Base-by-base conservation (phyloP, 2,797 vertebrate species). In the Malurus leucopterus region DNA sequence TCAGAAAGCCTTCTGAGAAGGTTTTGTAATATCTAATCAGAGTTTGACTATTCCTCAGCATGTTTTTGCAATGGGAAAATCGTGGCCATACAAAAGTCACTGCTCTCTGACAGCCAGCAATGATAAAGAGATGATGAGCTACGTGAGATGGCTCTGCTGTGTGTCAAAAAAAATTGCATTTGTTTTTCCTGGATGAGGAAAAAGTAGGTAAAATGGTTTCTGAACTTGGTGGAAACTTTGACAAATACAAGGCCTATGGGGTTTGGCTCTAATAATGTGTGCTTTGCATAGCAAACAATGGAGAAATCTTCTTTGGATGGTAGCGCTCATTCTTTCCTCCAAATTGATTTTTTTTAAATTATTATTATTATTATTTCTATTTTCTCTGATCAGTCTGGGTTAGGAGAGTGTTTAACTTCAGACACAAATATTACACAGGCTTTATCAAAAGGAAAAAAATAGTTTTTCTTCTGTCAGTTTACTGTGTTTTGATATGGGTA, bases 1-100 rank as follows among this genome's bases (percentile, higher is more conserved):
- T 95, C 94, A 95, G 91, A 90, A 95, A 93, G 76, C 84, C 76
- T 93, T 91, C 77, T 13, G 85, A 94, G 93, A 91, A 92, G 92
- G 90, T 90, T 94, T 95, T 88, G 92, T 91, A 95, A 70, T 70
- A 53, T 79, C 89, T 94, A 88, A 86, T 92, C 90, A 91, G 93
- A 80, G 77, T 73, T 53, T 79, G 61, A 87, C 90, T 93, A 44
- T 70, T 89, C 80, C 73, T 84, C 57, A 51, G 29, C 4, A 43
- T 86, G 65, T 23, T 73, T 50, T 89, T 92, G 87, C 83, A 92
- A n/a, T 50, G 87, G 91, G 77, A 91, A 89, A 94, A 70, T 36
- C 1, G 0, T 13, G 15, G 57, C 67, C 40, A 14, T 21, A 32
- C 55, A 71, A 69, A 91, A 90, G 38, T 89, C 71, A 5, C 32